A percentile compares a stretch with the other conserved stretches of the same genome.
These are phyloP conservation scores for Oreotrochilus melanogaster DNA, from an alignment of 2,113 vertebrate species.

Conservation along the genomic window DNA sequence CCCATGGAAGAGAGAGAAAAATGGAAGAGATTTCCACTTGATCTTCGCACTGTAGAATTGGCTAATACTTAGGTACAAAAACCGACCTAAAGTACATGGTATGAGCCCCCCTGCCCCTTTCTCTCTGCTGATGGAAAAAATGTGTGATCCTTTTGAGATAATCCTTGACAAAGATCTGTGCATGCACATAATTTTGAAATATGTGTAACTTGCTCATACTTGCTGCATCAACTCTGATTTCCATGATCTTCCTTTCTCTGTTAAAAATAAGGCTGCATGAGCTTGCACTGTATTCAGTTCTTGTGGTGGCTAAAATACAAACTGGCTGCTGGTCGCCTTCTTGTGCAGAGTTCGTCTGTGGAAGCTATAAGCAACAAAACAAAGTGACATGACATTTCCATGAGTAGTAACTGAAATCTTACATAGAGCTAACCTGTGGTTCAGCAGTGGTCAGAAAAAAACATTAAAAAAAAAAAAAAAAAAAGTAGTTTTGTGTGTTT, in stretches of 20 bases:
- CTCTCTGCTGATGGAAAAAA: background rate
- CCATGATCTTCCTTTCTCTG: background rate
- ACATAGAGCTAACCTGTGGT: background rate
- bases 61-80: background rate
- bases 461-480: background rate
- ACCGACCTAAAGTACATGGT: background rate
- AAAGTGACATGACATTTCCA: background rate
- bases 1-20: background rate
- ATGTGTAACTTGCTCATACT: background rate
- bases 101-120: fast-evolving
- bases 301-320: background rate
- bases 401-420: background rate
- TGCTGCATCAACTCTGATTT: background rate
- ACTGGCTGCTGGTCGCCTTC: background rate
- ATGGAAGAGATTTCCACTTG: background rate
- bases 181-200: background rate
- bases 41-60: background rate
- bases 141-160: background rate
- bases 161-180: background rate
- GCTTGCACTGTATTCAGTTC: background rate
- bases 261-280: background rate
- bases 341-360: background rate
- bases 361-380: background rate
- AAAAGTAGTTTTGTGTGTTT: fast-evolving
- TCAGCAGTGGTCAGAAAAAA: background rate